Evolutionary conservation across 1,140 invertebrate species (phyloP), one percentile per base, ranked within the genome.

Genomic region (Brachionus manjavacas): DNA sequence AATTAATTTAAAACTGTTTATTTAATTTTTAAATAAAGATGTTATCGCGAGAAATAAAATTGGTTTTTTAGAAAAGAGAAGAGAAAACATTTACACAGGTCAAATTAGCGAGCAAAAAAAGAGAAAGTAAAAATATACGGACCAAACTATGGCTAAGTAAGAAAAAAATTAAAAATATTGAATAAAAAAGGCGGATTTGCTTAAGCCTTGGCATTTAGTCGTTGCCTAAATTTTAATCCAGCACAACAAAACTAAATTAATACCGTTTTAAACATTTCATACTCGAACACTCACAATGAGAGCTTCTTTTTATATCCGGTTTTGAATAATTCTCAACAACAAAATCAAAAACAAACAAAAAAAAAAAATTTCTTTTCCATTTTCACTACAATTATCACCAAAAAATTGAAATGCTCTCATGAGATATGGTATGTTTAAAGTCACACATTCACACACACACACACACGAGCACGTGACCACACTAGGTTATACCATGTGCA

Each of bases 241-340:
- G 68, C 31, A 41, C 35, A 72, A 41, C n/a, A 35, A 6, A 4
- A 41, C 68, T 43, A 72, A 60, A 72, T 41, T 72, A 72, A 72
- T 72, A 72, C 68, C 68, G 68, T 72, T 68, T 64, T 72, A 72
- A 72, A 72, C 68, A 72, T 72, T 16, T 72, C 68, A 72, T 72
- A 72, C 68, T 72, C 68, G 28, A 72, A 72, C n/a, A 72, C 28
- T 41, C 68, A 28, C 6, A 39, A 20, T 20, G 9, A 23, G n/a
- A 31, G 25, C 20, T 66, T 66, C 25, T 68, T 31, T 64, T 20
- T 68, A 43, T 72, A 72, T 72, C 68, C 35, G 68, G 68, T 72
- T 72, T 72, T 20, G n/a, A 39, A 16, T 72, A 41, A 39, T 72
- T 39, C 16, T 72, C 39, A 16, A 41, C 31, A 14, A 28, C 25